Evolutionary conservation across 2,113 vertebrate species (phyloP).

Genomic region (Pyrgilauda ruficollis): DNA sequence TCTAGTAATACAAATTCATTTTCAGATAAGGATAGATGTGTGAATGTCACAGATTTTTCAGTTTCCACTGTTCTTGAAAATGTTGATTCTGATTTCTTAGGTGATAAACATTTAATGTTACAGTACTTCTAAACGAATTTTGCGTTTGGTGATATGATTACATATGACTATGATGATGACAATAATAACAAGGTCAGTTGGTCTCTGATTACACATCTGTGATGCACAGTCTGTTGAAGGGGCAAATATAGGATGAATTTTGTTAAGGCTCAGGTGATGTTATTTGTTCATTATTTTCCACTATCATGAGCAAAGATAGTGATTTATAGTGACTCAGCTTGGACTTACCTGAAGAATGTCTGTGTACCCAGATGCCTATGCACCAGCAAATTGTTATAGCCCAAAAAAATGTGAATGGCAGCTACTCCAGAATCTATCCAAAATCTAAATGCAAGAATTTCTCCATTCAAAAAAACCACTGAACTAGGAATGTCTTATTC

Average conservation of each 20-base stretch:
- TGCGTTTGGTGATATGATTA: neutral
- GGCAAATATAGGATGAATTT: neutral
- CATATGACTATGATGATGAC: neutral
- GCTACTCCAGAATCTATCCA: neutral
- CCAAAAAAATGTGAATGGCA: neutral
- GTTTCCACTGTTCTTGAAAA: neutral
- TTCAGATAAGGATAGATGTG: neutral
- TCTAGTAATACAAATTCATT: neutral
- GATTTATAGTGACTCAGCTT: neutral
- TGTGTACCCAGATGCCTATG: neutral
- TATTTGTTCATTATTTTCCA: slow-evolving; percentile 31
- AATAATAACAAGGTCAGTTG: neutral
- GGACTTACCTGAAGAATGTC: neutral
- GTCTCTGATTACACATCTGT: neutral
- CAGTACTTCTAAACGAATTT: neutral
- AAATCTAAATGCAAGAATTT: neutral
- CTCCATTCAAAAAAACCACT: neutral
- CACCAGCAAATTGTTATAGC: neutral
- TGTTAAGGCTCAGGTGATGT: neutral
- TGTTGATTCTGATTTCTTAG: neutral
- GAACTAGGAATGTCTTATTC: neutral
- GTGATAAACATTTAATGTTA: neutral
- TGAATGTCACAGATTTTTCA: neutral
- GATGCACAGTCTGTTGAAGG: neutral
- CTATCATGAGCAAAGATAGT: neutral